Evolutionary conservation across 2,888 invertebrate genomes (phyloP).

Genomic region (Microdon myrmicae): DNA sequence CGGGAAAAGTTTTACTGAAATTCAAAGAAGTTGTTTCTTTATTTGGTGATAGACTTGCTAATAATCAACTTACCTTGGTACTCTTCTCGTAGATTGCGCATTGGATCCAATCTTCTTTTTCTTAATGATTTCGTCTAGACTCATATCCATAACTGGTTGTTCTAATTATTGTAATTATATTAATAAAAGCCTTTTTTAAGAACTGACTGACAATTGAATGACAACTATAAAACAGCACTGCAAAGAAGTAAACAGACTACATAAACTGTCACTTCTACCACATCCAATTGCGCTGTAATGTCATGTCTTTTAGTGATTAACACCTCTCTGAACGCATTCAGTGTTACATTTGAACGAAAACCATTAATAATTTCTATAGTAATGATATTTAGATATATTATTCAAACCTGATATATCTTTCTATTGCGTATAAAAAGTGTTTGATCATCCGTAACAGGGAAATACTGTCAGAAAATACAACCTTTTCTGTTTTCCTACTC

Average conservation of each 20-base stretch:
- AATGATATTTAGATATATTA: no score
- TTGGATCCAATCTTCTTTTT: constrained; percentile 56
- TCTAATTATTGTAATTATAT: background rate
- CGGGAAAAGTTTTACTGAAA: background rate
- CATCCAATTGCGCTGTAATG: no score
- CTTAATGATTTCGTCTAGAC: constrained; percentile 60
- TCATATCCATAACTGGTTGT: constrained; percentile 57
- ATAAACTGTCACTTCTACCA: constrained; percentile 18
- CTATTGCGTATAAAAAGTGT: no score
- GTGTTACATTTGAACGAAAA: no score
- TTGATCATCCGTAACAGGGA: no score
- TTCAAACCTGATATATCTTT: no score
- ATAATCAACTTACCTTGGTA: constrained; percentile 36
- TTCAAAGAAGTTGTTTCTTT: background rate
- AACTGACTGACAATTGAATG: no score
- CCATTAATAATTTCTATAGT: no score
- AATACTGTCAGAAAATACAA: no score
- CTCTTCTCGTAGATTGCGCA: constrained; percentile 24
- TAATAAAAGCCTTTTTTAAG: constrained; percentile 1
- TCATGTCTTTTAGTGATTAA: no score
- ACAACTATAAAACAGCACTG: constrained; percentile 22
- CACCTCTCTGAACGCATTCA: no score
- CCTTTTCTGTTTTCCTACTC: no score
- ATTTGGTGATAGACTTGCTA: background rate
- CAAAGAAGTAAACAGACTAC: constrained; percentile 40